A percentile compares a stretch with the other conserved stretches of the same genome.
phyloP scores from a whole-genome alignment of 2,113 vertebrate species.

The Neoarius graeffei region DNA sequence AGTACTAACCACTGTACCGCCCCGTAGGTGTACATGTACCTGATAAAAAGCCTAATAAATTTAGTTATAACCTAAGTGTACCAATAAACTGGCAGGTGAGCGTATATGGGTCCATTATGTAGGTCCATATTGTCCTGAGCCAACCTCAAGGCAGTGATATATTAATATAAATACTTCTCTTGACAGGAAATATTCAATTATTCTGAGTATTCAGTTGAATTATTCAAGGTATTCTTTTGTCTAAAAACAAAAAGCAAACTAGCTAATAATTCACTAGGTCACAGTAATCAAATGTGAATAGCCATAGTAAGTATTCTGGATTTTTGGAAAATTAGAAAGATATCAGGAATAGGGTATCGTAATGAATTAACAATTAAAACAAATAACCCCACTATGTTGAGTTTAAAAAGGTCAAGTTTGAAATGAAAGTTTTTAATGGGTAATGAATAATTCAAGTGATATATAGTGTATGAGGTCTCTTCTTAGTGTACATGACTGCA shows the following conservation, averaged over 20 bases:
- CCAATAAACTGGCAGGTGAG: background rate
- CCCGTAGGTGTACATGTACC: background rate
- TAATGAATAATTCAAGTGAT: conserved; percentile 11
- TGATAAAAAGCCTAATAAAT: background rate
- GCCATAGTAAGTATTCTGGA: background rate
- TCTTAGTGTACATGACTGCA: background rate
- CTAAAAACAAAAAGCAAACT: background rate
- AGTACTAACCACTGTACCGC: too few species aligned
- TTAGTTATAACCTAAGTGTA: background rate
- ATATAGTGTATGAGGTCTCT: background rate
- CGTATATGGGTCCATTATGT: background rate
- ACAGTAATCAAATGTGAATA: conserved; percentile 8
- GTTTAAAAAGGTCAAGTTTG: background rate
- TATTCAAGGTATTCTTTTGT: conserved; percentile 4
- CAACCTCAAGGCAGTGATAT: too few species aligned
- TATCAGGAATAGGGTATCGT: background rate
- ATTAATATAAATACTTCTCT: conserved; percentile 10
- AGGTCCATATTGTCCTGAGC: background rate
- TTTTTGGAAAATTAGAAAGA: background rate
- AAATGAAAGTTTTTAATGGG: background rate
- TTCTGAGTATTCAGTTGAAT: conserved; percentile 19
- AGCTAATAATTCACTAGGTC: background rate
- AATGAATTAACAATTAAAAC: background rate
- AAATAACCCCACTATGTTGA: background rate
- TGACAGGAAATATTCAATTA: background rate